Conservation (phyloP, 2,113 vertebrate genomes). For the Thermophis baileyi region DNA sequence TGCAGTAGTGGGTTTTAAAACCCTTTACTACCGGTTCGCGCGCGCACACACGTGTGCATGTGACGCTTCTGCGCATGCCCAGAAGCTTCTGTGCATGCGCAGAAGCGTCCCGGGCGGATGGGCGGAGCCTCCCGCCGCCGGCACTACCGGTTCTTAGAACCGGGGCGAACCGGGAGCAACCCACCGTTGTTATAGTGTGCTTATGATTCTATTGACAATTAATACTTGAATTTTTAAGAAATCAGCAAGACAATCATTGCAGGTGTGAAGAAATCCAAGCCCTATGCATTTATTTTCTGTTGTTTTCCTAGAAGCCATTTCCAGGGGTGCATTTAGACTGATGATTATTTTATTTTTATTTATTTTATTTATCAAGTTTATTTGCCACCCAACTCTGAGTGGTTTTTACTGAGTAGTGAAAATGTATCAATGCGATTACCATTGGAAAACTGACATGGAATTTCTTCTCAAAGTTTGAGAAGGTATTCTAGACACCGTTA, state of each 20-base stretch:
- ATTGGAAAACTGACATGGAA: background rate
- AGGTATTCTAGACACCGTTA: background rate
- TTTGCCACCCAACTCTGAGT: too few species aligned
- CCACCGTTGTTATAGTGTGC: background rate
- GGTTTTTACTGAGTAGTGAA: background rate
- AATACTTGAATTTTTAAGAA: conserved; percentile 39
- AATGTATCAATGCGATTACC: background rate
- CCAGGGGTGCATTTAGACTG: background rate
- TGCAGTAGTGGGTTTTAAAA: too few species aligned
- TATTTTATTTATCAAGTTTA: too few species aligned
- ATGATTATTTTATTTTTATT: too few species aligned
- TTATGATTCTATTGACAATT: conserved; percentile 20
- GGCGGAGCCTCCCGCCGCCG: too few species aligned
- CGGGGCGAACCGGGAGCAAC: too few species aligned
- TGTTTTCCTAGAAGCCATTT: background rate
- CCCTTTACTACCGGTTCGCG: too few species aligned
- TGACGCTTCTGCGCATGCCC: too few species aligned
- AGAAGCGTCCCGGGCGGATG: too few species aligned
- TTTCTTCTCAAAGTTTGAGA: background rate
- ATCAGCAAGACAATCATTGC: conserved; percentile 27
- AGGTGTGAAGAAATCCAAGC: conserved; percentile 18
- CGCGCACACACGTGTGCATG: too few species aligned
- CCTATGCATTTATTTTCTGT: conserved; percentile 20
- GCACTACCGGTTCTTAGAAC: too few species aligned
- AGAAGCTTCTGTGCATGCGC: too few species aligned